Base-by-base conservation (phyloP, 2,113 vertebrate genomes). In the Lepisosteus osseus region DNA sequence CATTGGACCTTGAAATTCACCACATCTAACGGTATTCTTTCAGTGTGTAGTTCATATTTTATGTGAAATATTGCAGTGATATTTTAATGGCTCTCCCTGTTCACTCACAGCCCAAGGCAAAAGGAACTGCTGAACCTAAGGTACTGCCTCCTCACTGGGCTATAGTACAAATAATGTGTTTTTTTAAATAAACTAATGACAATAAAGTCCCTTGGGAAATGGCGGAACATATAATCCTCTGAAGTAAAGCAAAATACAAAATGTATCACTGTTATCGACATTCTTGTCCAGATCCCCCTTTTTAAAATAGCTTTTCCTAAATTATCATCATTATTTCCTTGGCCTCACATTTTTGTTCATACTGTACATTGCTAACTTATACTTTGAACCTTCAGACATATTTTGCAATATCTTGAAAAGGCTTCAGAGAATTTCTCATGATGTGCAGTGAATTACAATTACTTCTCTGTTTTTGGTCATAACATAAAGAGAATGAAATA, bases 341-440 rank as follows among this genome's bases (percentile, higher is more conserved):
- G 29, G 29, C 29, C 29, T 29, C 29, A 29, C 29, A 29, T 29
- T 29, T 29, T 29, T 29, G 29, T 29, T 29, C 29, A 29, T 29
- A 29, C 29, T 29, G 29, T 29, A 29, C 29, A 29, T 29, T 29
- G 29, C 29, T 29, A 29, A 29, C 29, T 29, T 29, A 29, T 29
- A 29, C 29, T 29, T 29, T 29, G 29, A 29, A 29, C 29, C 1
- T 29, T 29, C 29, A 29, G 29, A 29, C 29, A 29, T 29, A 29
- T 29, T 29, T 29, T 29, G 29, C 29, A 29, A 29, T 29, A 29
- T 29, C 29, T 29, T 29, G 29, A 29, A 29, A 17, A 71, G 55
- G 64, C 68, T 80, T 73, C 11, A 15, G 76, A 75, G 68, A 29
- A 41, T 68, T 73, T 78, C 40, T 68, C 42, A 69, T 73, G 75